Conservation (phyloP, 2,888 invertebrate species). For the Platerodrilus igneus region DNA sequence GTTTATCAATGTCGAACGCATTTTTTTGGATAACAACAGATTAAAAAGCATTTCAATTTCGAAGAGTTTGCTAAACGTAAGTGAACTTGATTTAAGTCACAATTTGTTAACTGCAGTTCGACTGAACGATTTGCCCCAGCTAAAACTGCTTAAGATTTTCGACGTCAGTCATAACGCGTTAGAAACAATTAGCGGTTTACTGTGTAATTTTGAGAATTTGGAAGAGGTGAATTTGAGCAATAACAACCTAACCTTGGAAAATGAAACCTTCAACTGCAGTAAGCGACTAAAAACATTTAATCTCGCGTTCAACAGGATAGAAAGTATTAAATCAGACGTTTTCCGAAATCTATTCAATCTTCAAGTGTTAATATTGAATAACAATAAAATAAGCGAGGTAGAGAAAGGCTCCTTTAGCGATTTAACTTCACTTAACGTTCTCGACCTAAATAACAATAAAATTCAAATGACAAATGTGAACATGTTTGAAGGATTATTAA, state of each 20-base stretch:
- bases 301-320: constrained; percentile 1
- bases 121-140: not conserved
- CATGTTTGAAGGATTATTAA: constrained; percentile 41
- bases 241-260: constrained; percentile 42
- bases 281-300: not conserved
- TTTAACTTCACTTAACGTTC: constrained; percentile 39
- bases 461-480: constrained; percentile 40
- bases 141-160: constrained; percentile 2
- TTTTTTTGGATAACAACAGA: constrained; percentile 6
- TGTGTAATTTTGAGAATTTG: constrained; percentile 10
- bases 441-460: constrained; percentile 45
- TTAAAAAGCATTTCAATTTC: constrained; percentile 41
- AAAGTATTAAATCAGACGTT: not conserved
- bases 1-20: not conserved
- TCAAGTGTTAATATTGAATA: constrained; percentile 41
- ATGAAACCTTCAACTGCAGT: constrained; percentile 1
- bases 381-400: constrained; percentile 41
- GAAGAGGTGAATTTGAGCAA: constrained; percentile 30
- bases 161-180: constrained; percentile 9
- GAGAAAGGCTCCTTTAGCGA: constrained; percentile 43
- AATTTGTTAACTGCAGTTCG: constrained; percentile 34
- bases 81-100: constrained; percentile 39
- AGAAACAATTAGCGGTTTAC: not conserved
- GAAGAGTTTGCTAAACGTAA: constrained; percentile 38
- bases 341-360: constrained; percentile 30